Conservation (phyloP, 1,140 invertebrate genomes). For the Pseudomyrmex dendroicus region DNA sequence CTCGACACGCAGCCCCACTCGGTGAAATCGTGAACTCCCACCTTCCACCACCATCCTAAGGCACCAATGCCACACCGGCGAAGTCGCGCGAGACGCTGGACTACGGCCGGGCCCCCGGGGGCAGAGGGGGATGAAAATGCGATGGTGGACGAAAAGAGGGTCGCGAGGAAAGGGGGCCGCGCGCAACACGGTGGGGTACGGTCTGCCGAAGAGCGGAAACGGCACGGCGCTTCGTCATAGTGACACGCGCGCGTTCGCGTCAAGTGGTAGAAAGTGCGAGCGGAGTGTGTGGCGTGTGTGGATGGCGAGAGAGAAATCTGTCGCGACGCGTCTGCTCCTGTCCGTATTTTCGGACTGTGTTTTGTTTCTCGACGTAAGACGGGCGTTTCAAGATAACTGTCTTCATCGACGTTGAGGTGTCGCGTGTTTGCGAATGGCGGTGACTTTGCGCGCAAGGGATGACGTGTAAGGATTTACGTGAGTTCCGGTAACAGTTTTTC, state of each 20-base stretch:
- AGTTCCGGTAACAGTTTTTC: no score
- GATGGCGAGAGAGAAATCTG: conserved; percentile 58
- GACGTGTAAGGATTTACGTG: no score
- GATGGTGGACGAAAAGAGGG: conserved; percentile 52
- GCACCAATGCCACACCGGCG: conserved; percentile 59
- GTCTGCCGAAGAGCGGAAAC: conserved; percentile 82
- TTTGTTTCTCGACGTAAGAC: not conserved
- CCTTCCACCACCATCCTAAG: conserved; percentile 50
- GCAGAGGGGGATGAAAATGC: conserved; percentile 25
- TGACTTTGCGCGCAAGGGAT: no score
- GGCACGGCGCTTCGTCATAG: conserved; percentile 82
- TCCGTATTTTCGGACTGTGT: no score
- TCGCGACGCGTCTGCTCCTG: conserved; percentile 29
- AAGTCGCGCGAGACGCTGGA: conserved; percentile 54
- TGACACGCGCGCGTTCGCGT: conserved; percentile 85
- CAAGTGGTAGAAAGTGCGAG: conserved; percentile 81
- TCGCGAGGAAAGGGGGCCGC: conserved; percentile 38
- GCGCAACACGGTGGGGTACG: conserved; percentile 9
- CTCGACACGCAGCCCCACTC: not conserved
- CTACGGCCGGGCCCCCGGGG: conserved; percentile 26
- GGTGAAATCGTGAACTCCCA: conserved; percentile 38
- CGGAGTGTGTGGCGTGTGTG: conserved; percentile 44
- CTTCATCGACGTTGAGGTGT: no score
- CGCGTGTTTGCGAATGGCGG: no score
- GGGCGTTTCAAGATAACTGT: no score